Base-by-base conservation (phyloP, 37 sponge, comb jelly and placozoan genomes). In the Beroe forskalii region DNA sequence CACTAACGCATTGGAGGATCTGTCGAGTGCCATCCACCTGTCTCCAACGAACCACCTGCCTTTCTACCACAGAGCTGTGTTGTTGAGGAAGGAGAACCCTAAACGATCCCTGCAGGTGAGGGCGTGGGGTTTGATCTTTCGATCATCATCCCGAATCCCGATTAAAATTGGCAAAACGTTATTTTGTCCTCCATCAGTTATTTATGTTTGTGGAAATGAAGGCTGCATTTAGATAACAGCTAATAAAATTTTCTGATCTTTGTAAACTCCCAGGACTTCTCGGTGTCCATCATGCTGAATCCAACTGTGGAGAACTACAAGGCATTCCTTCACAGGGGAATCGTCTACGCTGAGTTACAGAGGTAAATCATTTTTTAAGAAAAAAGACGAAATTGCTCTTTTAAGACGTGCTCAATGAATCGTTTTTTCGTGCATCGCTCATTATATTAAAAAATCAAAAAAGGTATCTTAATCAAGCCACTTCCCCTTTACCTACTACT, bases 1-100 rank as follows among this genome's bases (percentile, higher is more conserved):
- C 41, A 27, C 67, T 0, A 89, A 72, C 24, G 95, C 97, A 3
- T 63, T 97, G n/a, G 90, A 92, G 38, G 97, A 97, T 67, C 69
- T 94, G 6, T 97, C 96, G 32, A 93, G 95, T 67, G 95, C 95
- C 33, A 94, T 97, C 30, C 97, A 97, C 80, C 89, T 95, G 40
- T 91, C 90, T 48, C 97, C 96, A 23, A 62, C 90, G 40, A 76
- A 91, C 61, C 41, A 91, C 41, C 67, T 60, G 14, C 92, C 94
- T 14, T 95, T 94, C 92, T 97, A 76, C 83, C 75, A 91, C 41
- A 90, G 97, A 38, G 97, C 89, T 35, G 96, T 95, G 62, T 90
- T 97, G 40, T 67, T 97, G 17, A 92, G 95, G 35, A 91, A 61
- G 40, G 76, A 72, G 76, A 72, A 72, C 76, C 76, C 62, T 44